Conservation (phyloP, 2,113 vertebrate genomes). For the Aviceda subcristata region DNA sequence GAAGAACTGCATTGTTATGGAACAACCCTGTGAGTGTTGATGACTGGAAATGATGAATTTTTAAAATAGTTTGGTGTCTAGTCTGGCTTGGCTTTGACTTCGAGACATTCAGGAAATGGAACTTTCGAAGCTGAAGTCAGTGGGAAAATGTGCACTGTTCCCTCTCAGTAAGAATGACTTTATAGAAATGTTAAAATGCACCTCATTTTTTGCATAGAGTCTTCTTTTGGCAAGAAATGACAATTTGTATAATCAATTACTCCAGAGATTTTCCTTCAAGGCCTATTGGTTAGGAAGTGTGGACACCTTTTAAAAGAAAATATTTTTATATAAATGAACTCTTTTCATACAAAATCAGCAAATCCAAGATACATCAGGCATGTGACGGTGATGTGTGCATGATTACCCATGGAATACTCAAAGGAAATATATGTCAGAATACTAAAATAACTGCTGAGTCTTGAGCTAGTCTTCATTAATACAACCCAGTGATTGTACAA, state of each 20-base stretch:
- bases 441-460: neutral
- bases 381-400: neutral
- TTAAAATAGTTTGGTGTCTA: neutral
- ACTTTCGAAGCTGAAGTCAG: neutral
- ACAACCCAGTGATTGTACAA: neutral
- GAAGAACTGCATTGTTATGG: neutral
- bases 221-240: neutral
- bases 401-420: neutral
- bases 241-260: conserved; percentile 22
- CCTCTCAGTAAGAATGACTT: neutral
- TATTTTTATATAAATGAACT: neutral
- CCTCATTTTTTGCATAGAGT: neutral
- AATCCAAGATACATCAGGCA: neutral
- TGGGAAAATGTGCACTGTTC: neutral
- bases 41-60: neutral
- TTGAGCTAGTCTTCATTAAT: neutral
- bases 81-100: neutral
- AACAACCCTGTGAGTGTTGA: neutral
- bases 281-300: neutral
- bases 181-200: conserved; percentile 20
- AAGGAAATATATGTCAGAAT: neutral
- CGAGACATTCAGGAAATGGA: neutral
- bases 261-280: conserved; percentile 8
- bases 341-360: neutral
- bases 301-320: conserved; percentile 18